These are phyloP conservation scores for Euclidia mi DNA, from an alignment of 2,888 invertebrate genomes.

Conservation along the genomic window DNA sequence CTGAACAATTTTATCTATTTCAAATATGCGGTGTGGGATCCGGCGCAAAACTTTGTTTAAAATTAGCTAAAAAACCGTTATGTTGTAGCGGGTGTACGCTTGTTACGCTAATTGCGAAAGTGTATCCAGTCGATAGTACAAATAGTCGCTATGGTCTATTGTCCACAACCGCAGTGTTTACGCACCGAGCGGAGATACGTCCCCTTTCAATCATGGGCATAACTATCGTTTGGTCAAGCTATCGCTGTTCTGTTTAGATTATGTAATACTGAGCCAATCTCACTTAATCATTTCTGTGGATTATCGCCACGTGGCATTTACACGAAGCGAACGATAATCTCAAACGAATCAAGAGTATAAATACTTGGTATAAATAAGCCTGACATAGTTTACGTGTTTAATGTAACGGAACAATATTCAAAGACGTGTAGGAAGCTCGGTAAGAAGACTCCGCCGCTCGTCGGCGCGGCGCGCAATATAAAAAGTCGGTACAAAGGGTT, in stretches of 20 bases:
- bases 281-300: conserved; percentile 11
- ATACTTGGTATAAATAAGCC: no score
- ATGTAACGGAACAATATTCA: no score
- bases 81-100: conserved; percentile 53
- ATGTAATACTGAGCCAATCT: conserved; percentile 59
- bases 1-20: conserved; percentile 9
- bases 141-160: conserved; percentile 77
- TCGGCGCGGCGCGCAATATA: conserved; percentile 51
- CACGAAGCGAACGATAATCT: neutral
- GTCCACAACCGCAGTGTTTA: conserved; percentile 78
- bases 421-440: no score
- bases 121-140: conserved; percentile 70
- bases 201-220: conserved; percentile 78
- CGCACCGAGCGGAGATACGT: conserved; percentile 61
- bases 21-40: conserved; percentile 8
- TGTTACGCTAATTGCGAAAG: conserved; percentile 77
- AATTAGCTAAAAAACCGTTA: conserved; percentile 13
- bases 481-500: conserved; percentile 78
- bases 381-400: no score
- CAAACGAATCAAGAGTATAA: no score
- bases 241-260: conserved; percentile 61
- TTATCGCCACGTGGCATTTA: neutral
- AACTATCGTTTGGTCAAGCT: conserved; percentile 69
- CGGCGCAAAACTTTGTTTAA: neutral
- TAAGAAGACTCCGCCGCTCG: conserved; percentile 37